Evolutionary conservation across 2,888 invertebrate genomes (phyloP), one percentile per base, ranked within the genome.

Genomic region (Dione vanillae): DNA sequence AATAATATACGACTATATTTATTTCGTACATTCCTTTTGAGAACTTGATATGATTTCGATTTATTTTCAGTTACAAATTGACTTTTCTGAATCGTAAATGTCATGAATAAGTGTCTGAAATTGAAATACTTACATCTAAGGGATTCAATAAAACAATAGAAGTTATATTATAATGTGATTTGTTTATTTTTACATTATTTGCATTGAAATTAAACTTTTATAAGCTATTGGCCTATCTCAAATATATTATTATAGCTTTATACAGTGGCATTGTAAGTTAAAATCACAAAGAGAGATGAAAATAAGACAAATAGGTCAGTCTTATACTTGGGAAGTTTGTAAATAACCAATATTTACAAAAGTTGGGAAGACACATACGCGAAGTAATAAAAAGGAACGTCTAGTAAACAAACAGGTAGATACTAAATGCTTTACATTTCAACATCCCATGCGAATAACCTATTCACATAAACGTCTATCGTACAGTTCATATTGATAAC

Each of bases 271-370:
- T 71, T 77, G 78, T 81, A 64, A 64, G 64, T 64, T 64, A 64
- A 78, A 87, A 82, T 84, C 86, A 89, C 82, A 90, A 88, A 89
- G 86, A 91, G 87, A 86, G 89, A 90, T 82, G 85, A 91, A 90
- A 93, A 90, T 83, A 91, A 92, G 92, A 92, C 87, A 89, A 91
- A 92, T 91, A 92, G 93, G 88, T 93, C 93, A 93, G 93, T 93
- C 93, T 93, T 93, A 92, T 93, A 85, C 91, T 92, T 92, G 93
- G 93, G 92, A 92, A 92, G 90, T 88, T 88, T 90, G 90, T 92
- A 91, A 91, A 79, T 88, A 90, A 92, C 89, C 83, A 82, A 90
- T 91, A 92, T 92, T 88, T 92, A 92, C 92, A 92, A 91, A 91
- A 92, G 91, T 87, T 84, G 84, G 92, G 92, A 93, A 93, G 92